Evolutionary conservation across 2,888 invertebrate species (phyloP), one percentile per base, ranked within the genome.

Genomic region (Steromphala cineraria): DNA sequence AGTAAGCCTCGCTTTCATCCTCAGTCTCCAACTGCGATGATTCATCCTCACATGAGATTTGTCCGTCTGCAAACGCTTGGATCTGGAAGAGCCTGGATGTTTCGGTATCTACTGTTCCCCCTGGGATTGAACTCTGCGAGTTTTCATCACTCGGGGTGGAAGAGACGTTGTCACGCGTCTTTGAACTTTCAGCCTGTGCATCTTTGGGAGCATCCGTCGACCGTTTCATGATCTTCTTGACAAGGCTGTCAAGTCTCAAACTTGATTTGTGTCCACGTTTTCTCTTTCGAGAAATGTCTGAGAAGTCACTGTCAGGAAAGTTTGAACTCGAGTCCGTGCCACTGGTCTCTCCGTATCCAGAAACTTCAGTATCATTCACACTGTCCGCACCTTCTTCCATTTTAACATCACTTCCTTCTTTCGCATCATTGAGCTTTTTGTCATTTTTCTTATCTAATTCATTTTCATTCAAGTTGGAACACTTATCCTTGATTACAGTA

Each of bases 231-330:
- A 62, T 62, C 24, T 62, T 62, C 28, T 62, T 62, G 13, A 62
- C 62, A 62, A 62, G 62, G 62, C 21, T 62, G 17, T 62, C 62
- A 62, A 62, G 62, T 24, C 62, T 62, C 28, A 13, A 28, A 24
- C 62, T 62, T 28, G 62, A 62, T 7, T 62, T 62, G 13, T 62
- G 62, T 28, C 24, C 62, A 28, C 62, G 24, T 62, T 62, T 62
- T 28, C 62, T 62, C 24, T 62, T 62, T 0, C 62, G 62, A 15
- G 62, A 62, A 5, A 62, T 62, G 13, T 62, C 62, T 13, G 62
- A 62, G 28, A 62, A 62, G 62, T 62, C 62, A 62, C 62, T 62
- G 62, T 62, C 62, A 7, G 62, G 62, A 62, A 62, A 62, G 62
- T 62, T 62, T 15, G 62, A 62, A 24, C 62, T 62, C 5, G 62